Base-by-base conservation (phyloP, 1,140 invertebrate species). In the Calliopsis andreniformis region DNA sequence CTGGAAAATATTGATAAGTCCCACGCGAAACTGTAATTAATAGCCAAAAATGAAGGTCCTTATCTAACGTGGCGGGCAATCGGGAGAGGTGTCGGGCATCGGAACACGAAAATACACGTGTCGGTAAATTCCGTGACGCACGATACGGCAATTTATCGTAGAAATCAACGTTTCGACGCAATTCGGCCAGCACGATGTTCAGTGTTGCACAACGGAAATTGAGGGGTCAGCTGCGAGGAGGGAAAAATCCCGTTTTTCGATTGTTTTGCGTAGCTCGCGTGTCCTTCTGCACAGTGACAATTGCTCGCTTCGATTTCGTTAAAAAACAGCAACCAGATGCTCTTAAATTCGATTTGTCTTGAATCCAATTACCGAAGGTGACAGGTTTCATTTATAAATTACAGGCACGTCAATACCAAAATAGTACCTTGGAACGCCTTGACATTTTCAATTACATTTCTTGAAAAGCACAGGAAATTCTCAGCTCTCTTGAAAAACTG, bases 111-210 rank as follows among this genome's bases (percentile, higher is more conserved):
- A 53, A 23, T 30, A 58, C 53, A 16, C 53, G 28, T 49, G 56
- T 71, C 56, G 8, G 2, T 72, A 18, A 62, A 51, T 51, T 42
- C n/a, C 45, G 45, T 64, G 47, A 64, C 47, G 32, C 59, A 20
- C 23, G n/a, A 53, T 53, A 18, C 32, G 59, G 32, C 58, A 42
- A 72, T 72, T 72, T 53, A 53, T 53, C 70, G 70, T 51, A 42
- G 59, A 53, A 64, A 72, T 72, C 59, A 62, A 61, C 43, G 59
- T n/a, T 53, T 39, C 23, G 0, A 30, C n/a, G 67, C 67, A 68
- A 68, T 68, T 68, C 55, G 23, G n/a, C 8, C 20, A 25, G 30
- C 12, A 2, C 14, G 67, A 23, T 45, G 55, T 70, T 70, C 55
- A 30, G 32, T 20, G 53, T 25, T 25, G n/a, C 25, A n/a, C 39